A percentile compares a stretch with the other conserved stretches of the same genome.
Conservation (phyloP, 1,140 invertebrate species). For the Augochlora pura region DNA sequence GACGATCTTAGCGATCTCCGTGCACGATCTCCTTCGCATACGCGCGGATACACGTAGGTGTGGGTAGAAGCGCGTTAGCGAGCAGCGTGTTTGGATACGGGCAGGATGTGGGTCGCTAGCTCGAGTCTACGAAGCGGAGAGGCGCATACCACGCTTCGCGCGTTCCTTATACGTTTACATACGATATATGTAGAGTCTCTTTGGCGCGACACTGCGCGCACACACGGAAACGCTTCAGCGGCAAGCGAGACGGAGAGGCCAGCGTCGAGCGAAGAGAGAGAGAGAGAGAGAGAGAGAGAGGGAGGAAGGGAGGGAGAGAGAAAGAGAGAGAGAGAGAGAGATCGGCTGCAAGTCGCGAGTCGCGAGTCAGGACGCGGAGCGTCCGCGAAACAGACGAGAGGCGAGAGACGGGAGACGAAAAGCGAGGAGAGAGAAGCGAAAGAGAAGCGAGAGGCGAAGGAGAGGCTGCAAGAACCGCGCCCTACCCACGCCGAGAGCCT, state of each 20-base stretch:
- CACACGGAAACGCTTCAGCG: slow-evolving; percentile 22
- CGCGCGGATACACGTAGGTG: slow-evolving; percentile 42
- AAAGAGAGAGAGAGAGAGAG: background rate
- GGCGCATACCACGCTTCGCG: slow-evolving; percentile 60
- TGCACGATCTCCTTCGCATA: slow-evolving; percentile 11
- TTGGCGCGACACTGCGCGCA: slow-evolving; percentile 58
- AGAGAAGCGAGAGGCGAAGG: slow-evolving; percentile 24
- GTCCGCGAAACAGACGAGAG: too few species aligned
- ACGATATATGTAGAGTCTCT: slow-evolving; percentile 58
- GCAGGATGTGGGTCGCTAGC: slow-evolving; percentile 75
- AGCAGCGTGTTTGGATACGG: slow-evolving; percentile 62
- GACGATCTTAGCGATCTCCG: too few species aligned
- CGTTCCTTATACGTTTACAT: slow-evolving; percentile 63
- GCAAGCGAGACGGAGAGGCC: slow-evolving; percentile 1
- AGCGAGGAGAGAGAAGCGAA: background rate
- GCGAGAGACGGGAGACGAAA: too few species aligned
- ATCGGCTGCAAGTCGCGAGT: too few species aligned
- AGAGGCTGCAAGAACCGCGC: slow-evolving; percentile 51
- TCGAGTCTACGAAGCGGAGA: slow-evolving; percentile 67
- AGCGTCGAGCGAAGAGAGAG: background rate
- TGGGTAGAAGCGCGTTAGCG: slow-evolving; percentile 44
- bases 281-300: background rate
- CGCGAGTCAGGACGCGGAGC: too few species aligned
- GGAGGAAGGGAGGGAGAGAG: background rate
- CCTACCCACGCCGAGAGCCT: slow-evolving; percentile 50